Percentiles rank a stretch among this genome's conserved stretches.
These are phyloP conservation scores for Adineta ricciae DNA, from an alignment of 2,888 invertebrate species.

Conservation along the genomic window DNA sequence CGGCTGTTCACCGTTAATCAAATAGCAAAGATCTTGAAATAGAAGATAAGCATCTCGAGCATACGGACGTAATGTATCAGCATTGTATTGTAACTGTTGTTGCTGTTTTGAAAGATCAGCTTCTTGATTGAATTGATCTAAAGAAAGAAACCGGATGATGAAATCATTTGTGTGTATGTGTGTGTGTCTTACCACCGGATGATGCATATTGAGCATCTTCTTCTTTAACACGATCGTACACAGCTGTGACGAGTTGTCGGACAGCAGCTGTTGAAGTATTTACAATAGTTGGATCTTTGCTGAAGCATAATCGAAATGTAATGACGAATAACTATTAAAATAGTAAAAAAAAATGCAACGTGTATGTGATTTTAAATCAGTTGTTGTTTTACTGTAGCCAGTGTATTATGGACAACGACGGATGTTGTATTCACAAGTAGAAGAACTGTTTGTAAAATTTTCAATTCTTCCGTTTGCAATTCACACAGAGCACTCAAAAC, in stretches of 20 bases:
- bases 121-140: neutral
- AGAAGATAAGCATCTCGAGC: conserved; percentile 31
- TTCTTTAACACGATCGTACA: conserved; percentile 52
- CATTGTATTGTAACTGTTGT: neutral
- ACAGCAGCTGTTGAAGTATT: conserved; percentile 97
- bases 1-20: neutral
- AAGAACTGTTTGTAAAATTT: conserved; percentile 87
- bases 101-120: neutral
- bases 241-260: conserved; percentile 76
- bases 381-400: conserved; percentile 68
- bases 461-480: conserved; percentile 82
- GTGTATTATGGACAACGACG: conserved; percentile 80
- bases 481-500: conserved; percentile 82
- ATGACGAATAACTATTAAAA: neutral
- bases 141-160: neutral
- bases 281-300: conserved; percentile 78
- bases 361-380: too few relatives aligned
- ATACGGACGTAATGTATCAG: conserved; percentile 1
- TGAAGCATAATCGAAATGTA: conserved; percentile 34
- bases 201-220: conserved; percentile 41
- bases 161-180: too few relatives aligned
- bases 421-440: conserved; percentile 85
- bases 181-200: neutral
- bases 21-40: conserved; percentile 75
- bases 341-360: neutral